Evolutionary conservation across 2,797 vertebrate species (phyloP).

Genomic region (Rachycentron canadum): DNA sequence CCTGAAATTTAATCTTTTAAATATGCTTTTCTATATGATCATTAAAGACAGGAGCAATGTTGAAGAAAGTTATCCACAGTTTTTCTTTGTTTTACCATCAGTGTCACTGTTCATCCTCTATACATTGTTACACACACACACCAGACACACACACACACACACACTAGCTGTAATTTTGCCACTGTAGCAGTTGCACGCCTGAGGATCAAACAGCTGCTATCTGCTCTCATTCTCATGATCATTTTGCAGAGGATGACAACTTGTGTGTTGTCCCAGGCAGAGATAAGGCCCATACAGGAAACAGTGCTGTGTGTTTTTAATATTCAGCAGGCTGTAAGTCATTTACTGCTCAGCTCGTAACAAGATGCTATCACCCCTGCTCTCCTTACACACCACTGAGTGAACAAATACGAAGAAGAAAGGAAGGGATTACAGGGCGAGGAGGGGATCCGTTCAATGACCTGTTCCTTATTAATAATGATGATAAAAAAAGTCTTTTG

Average conservation of each 20-base stretch:
- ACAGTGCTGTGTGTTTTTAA: slow-evolving; percentile 74
- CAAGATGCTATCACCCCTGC: slow-evolving; percentile 68
- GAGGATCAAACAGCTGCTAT: slow-evolving; percentile 67
- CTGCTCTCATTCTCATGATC: slow-evolving; percentile 68
- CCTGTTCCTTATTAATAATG: not conserved
- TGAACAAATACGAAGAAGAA: slow-evolving; percentile 41
- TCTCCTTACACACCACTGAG: slow-evolving; percentile 32
- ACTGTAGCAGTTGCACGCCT: slow-evolving; percentile 36
- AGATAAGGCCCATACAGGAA: slow-evolving; percentile 68
- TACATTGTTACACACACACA: not conserved
- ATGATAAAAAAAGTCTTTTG: not conserved
- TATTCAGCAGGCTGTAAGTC: slow-evolving; percentile 70
- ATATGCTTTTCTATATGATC: not conserved
- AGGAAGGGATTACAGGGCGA: not conserved
- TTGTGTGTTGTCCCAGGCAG: slow-evolving; percentile 63
- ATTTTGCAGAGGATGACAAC: slow-evolving; percentile 69
- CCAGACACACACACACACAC: slow-evolving; percentile 9
- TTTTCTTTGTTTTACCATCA: not conserved
- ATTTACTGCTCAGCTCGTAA: slow-evolving; percentile 73
- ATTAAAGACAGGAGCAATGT: not conserved
- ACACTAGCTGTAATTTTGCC: slow-evolving; percentile 23
- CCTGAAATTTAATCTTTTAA: not conserved
- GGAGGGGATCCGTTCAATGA: not conserved
- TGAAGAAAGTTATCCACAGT: not conserved
- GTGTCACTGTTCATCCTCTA: not conserved